Conservation (phyloP, 1,140 invertebrate species). For the Theocolax elegans region DNA sequence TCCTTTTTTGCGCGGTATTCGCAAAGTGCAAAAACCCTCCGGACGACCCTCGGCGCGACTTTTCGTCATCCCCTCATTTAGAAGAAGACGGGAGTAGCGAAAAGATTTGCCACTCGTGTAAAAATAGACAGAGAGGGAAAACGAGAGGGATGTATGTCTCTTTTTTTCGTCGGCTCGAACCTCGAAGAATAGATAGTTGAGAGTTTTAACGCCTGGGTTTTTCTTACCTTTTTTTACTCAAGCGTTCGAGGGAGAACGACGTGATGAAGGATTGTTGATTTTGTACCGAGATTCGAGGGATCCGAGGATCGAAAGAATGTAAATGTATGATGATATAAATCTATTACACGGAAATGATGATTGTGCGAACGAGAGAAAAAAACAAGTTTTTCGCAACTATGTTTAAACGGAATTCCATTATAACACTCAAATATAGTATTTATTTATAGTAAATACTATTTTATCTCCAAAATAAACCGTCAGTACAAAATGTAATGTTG, state of each 20-base stretch:
- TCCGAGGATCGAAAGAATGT: background rate
- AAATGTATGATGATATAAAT: background rate
- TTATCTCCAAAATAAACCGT: too few species aligned
- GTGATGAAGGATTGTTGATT: conserved; percentile 38
- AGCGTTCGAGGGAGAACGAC: conserved; percentile 30
- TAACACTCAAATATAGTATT: too few species aligned
- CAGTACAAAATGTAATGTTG: too few species aligned
- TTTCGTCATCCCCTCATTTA: background rate
- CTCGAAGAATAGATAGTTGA: conserved; percentile 14
- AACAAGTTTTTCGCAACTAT: too few species aligned
- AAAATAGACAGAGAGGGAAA: conserved; percentile 14
- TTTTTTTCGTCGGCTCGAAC: background rate
- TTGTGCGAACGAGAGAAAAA: too few species aligned
- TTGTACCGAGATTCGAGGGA: background rate
- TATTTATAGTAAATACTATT: too few species aligned
- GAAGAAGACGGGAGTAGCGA: background rate
- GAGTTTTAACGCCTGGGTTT: conserved; percentile 27
- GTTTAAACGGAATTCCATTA: too few species aligned
- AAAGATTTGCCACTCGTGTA: conserved; percentile 22
- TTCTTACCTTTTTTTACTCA: background rate
- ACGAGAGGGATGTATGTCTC: background rate
- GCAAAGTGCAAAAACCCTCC: conserved; percentile 47
- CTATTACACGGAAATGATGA: too few species aligned
- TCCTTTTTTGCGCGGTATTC: conserved; percentile 43
- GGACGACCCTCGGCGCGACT: background rate